Percentiles rank a stretch among this genome's conserved stretches.
phyloP scores from a whole-genome alignment of 2,797 vertebrate genomes.

The Tarsius wallacei region DNA sequence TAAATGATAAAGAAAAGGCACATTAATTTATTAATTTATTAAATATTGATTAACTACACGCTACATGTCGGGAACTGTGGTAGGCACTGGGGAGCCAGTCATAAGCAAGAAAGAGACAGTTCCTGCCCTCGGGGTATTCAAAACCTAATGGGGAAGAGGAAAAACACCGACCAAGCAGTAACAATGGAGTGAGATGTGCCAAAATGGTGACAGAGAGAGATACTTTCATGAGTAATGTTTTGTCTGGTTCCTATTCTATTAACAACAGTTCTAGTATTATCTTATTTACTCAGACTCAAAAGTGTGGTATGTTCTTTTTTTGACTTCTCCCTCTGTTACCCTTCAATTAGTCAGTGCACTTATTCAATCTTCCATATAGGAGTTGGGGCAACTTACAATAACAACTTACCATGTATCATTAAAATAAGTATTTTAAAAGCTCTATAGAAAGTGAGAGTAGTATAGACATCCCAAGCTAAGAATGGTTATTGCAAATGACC shows the following conservation, averaged over 20 bases:
- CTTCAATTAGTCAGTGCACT: background rate
- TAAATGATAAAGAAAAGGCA: background rate
- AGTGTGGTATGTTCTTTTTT: background rate
- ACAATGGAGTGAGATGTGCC: background rate
- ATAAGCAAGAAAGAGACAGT: background rate
- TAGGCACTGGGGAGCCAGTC: background rate
- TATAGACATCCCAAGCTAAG: background rate
- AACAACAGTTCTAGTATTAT: conserved; percentile 1
- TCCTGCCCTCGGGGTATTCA: background rate
- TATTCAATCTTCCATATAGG: background rate
- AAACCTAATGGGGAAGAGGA: background rate
- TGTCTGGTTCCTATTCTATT: conserved; percentile 11
- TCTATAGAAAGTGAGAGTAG: background rate
- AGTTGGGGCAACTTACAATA: background rate
- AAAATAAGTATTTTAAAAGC: conserved; percentile 46
- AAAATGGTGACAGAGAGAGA: background rate
- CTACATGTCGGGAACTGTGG: background rate
- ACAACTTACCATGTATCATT: background rate
- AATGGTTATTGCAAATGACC: conserved; percentile 25
- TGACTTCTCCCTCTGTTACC: background rate
- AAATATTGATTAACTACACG: background rate
- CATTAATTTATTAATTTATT: background rate
- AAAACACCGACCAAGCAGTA: background rate
- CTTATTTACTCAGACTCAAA: conserved; percentile 12
- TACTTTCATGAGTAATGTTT: conserved; percentile 26